These are phyloP conservation scores for Heterodera filipjevi DNA, from an alignment of 2,888 invertebrate species.

Conservation along the genomic window DNA sequence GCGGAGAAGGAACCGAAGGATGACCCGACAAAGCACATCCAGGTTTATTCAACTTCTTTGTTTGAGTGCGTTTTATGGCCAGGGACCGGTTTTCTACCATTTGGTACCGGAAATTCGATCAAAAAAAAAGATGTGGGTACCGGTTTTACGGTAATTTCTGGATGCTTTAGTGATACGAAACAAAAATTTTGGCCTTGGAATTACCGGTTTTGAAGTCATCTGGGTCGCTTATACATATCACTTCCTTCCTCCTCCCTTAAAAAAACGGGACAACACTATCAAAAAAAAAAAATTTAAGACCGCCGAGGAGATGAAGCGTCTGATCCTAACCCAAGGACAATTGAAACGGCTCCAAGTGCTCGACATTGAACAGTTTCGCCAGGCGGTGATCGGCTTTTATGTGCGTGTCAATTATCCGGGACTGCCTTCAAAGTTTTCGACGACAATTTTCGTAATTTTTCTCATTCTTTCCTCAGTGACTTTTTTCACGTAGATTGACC, in stretches of 20 bases:
- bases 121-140: too few species aligned
- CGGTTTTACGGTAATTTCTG: too few species aligned
- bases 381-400: constrained; percentile 15
- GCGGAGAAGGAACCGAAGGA: neutral
- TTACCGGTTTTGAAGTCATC: too few species aligned
- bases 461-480: neutral
- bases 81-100: too few species aligned
- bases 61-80: too few species aligned
- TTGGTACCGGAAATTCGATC: too few species aligned
- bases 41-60: too few species aligned
- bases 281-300: constrained; percentile 21
- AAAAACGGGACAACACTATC: too few species aligned
- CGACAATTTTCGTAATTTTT: constrained; percentile 18
- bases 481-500: constrained; percentile 1
- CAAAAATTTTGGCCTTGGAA: too few species aligned
- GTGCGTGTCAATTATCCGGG: constrained; percentile 24
- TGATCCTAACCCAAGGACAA: constrained; percentile 18
- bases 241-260: too few species aligned
- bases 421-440: constrained; percentile 15
- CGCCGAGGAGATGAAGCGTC: constrained; percentile 13
- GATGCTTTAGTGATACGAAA: too few species aligned
- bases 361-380: neutral
- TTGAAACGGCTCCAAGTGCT: neutral
- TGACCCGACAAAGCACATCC: neutral
- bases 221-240: too few species aligned